Percentiles rank a stretch among this genome's conserved stretches.
Evolutionary conservation across 2,888 invertebrate genomes (phyloP).

Genomic region (Mesoligia furuncula): DNA sequence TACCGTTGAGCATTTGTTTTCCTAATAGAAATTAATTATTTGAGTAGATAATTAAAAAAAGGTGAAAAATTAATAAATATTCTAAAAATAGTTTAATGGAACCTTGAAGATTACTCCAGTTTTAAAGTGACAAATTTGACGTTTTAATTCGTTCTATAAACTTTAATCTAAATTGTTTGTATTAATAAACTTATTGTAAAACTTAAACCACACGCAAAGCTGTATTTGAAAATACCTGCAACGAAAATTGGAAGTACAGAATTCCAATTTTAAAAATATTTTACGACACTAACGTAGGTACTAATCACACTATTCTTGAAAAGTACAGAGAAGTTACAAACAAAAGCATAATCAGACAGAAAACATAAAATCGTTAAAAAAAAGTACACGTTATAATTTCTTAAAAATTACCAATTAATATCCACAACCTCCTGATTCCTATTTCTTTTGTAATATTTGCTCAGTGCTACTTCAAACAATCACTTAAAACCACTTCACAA

Average conservation of each 20-base stretch:
- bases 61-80: background rate
- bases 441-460: background rate
- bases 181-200: background rate
- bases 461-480: background rate
- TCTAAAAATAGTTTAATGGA: background rate
- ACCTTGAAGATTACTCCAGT: background rate
- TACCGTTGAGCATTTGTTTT: conserved; percentile 6
- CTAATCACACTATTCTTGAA: background rate
- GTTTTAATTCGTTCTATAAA: background rate
- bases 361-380: background rate
- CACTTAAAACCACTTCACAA: background rate
- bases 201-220: background rate
- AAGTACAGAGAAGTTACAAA: background rate
- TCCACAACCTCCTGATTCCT: background rate
- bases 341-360: background rate
- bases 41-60: conserved; percentile 15
- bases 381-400: background rate
- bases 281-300: too few relatives aligned
- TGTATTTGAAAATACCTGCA: background rate
- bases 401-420: background rate
- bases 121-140: background rate
- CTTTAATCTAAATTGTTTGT: background rate
- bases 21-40: conserved; percentile 36
- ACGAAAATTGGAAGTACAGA: too few relatives aligned
- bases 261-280: background rate